Percentiles rank a stretch among this genome's conserved stretches.
phyloP scores from a whole-genome alignment of 2,797 vertebrate species.

The Hypotaenidia okinawae region DNA sequence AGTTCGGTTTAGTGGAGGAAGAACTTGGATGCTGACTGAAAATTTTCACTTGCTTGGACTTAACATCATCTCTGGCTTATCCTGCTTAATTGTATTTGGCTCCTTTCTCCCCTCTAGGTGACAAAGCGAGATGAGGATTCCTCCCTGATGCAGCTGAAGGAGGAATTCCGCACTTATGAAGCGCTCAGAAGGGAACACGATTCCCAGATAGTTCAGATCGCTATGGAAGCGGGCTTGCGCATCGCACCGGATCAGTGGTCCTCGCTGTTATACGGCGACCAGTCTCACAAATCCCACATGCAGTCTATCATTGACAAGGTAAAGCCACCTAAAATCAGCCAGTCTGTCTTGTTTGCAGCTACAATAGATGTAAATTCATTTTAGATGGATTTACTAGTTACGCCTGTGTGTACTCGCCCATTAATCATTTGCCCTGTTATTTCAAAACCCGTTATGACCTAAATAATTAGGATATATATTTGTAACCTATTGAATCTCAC shows the following conservation, averaged over 20 bases:
- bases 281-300: slow-evolving; percentile 99
- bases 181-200: slow-evolving; percentile 95
- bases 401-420: accelerated
- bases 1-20: background rate
- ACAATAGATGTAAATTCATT: background rate
- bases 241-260: slow-evolving; percentile 99
- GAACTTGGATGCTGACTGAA: background rate
- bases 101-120: slow-evolving; percentile 79
- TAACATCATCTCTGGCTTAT: background rate
- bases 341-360: background rate
- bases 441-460: background rate
- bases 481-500: background rate
- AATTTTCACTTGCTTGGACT: background rate
- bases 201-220: slow-evolving; percentile 98
- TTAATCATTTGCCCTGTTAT: background rate
- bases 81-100: background rate
- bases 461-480: background rate
- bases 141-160: slow-evolving; percentile 98
- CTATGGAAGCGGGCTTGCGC: slow-evolving; percentile 97
- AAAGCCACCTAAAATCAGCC: slow-evolving; percentile 26
- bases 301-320: slow-evolving; percentile 99
- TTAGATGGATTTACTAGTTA: background rate
- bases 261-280: slow-evolving; percentile 95
- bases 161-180: slow-evolving; percentile 97
- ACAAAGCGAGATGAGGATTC: slow-evolving; percentile 99